Conservation (phyloP, 2,113 vertebrate genomes). For the Epinephelus cyanopodus region DNA sequence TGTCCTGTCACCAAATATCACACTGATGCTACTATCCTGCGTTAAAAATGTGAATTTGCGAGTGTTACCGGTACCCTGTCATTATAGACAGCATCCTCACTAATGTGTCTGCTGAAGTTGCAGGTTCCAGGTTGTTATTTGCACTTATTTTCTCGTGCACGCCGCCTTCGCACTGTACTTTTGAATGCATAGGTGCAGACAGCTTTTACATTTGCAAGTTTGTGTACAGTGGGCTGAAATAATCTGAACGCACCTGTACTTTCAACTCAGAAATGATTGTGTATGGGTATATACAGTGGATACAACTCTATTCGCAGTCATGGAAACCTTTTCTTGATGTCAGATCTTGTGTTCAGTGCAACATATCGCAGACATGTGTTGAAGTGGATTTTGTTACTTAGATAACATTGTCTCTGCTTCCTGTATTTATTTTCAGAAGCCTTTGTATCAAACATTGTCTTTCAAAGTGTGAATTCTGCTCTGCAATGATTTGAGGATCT, state of each 20-base stretch:
- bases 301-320: neutral
- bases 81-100: slow-evolving; percentile 25
- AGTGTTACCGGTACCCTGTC: slow-evolving; percentile 12
- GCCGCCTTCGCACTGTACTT: slow-evolving; percentile 11
- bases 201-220: slow-evolving; percentile 26
- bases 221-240: slow-evolving; percentile 25
- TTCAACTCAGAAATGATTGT: slow-evolving; percentile 4
- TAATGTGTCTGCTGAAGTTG: slow-evolving; percentile 47
- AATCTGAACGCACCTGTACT: neutral
- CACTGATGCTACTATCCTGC: neutral
- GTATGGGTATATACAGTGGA: neutral
- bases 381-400: neutral
- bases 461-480: slow-evolving; percentile 15
- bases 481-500: slow-evolving; percentile 28
- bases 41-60: slow-evolving; percentile 36
- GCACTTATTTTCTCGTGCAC: slow-evolving; percentile 24
- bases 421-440: neutral
- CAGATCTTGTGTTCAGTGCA: neutral
- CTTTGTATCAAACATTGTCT: slow-evolving; percentile 23
- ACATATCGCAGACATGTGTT: neutral
- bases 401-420: neutral
- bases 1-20: slow-evolving; percentile 30
- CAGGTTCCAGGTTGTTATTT: slow-evolving; percentile 51
- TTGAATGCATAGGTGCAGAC: slow-evolving; percentile 35
- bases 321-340: neutral